phyloP scores from a whole-genome alignment of 2,888 invertebrate genomes.

The Nymphalis polychloros region DNA sequence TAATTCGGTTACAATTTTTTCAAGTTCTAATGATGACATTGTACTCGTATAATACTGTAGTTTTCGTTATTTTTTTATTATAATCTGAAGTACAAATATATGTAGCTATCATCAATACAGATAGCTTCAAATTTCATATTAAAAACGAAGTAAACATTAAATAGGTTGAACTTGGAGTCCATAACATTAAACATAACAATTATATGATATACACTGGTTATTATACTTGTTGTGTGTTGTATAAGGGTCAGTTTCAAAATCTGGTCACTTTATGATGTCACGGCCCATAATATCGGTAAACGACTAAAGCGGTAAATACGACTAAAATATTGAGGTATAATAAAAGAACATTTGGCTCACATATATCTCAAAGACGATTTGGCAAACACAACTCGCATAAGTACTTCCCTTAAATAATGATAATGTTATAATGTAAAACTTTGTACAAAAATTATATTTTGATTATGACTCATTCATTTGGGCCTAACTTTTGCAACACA shows the following conservation, averaged over 20 bases:
- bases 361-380: constrained; percentile 25
- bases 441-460: neutral
- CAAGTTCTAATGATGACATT: too few species aligned
- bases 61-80: too few species aligned
- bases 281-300: constrained; percentile 25
- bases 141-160: too few species aligned
- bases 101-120: too few species aligned
- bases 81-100: too few species aligned
- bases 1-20: too few species aligned
- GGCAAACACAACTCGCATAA: constrained; percentile 14
- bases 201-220: neutral
- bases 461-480: neutral
- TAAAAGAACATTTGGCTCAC: constrained; percentile 17
- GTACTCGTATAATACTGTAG: too few species aligned
- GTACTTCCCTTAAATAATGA: constrained; percentile 1
- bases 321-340: constrained; percentile 12
- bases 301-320: constrained; percentile 24
- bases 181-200: too few species aligned
- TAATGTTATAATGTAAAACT: neutral
- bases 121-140: too few species aligned
- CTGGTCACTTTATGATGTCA: constrained; percentile 34
- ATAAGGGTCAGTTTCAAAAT: constrained; percentile 26
- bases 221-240: constrained; percentile 18
- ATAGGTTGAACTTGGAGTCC: too few species aligned
- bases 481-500: too few species aligned